These are phyloP conservation scores for Leucosticte australis DNA, from an alignment of 2,113 vertebrate genomes.

Conservation along the genomic window DNA sequence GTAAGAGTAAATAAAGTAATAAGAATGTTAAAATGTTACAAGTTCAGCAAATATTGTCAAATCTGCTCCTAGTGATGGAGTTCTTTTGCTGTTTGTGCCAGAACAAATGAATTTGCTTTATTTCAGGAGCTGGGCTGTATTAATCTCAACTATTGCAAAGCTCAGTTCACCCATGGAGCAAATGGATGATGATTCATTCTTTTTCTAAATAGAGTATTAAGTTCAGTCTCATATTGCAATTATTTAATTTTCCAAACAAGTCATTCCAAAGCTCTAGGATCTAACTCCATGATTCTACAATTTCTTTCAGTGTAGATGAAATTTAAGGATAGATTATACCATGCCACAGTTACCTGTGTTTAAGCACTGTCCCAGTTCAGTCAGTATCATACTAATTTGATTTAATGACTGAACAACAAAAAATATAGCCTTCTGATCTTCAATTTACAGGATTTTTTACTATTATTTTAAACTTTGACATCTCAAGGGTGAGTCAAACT, in stretches of 20 bases:
- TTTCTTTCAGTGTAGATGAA: background rate
- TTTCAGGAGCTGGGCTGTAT: background rate
- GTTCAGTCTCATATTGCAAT: background rate
- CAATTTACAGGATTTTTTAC: background rate
- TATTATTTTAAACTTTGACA: background rate
- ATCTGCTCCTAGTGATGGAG: background rate
- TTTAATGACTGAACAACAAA: background rate
- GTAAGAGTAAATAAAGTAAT: background rate
- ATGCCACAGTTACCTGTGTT: background rate
- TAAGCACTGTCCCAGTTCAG: background rate
- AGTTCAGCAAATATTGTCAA: slow-evolving; percentile 8
- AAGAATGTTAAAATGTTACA: background rate
- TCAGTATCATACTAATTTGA: background rate
- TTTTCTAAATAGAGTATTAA: background rate
- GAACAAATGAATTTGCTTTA: slow-evolving; percentile 22
- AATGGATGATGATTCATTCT: slow-evolving; percentile 27
- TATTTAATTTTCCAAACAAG: slow-evolving; percentile 15
- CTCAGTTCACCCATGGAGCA: background rate
- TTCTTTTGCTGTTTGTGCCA: background rate
- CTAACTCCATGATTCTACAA: background rate
- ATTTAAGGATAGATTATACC: background rate
- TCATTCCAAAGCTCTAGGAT: background rate
- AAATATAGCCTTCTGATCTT: background rate
- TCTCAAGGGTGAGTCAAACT: background rate
- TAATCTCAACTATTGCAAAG: background rate